Evolutionary conservation across 2,888 invertebrate species (phyloP).

Genomic region (Julus scandinavius): DNA sequence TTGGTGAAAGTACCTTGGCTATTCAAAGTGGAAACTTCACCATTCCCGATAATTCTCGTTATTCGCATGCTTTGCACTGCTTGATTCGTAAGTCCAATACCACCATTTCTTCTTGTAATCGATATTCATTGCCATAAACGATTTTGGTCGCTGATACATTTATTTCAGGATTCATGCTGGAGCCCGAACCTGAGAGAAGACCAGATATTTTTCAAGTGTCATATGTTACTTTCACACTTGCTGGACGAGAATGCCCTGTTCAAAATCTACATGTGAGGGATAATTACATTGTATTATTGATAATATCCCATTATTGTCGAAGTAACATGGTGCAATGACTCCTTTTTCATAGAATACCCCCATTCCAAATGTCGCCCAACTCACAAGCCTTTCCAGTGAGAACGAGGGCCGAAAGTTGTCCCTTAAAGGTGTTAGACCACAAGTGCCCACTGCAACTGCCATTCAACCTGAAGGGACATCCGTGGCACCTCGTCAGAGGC

Average conservation of each 20-base stretch:
- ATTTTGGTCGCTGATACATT: not conserved
- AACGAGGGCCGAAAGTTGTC: conserved; percentile 72
- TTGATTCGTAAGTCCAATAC: conserved; percentile 74
- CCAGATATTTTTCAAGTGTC: conserved; percentile 90
- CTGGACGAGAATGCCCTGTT: conserved; percentile 80
- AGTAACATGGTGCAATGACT: not conserved
- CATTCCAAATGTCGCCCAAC: conserved; percentile 73
- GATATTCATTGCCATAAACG: not conserved
- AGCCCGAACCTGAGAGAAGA: conserved; percentile 81
- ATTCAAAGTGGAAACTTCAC: conserved; percentile 89
- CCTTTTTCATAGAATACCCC: conserved; percentile 73
- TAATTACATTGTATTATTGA: not conserved
- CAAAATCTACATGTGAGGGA: conserved; percentile 75
- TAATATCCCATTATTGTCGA: not conserved
- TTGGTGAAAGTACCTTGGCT: conserved; percentile 91
- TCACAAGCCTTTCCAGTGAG: conserved; percentile 76
- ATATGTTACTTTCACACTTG: conserved; percentile 76
- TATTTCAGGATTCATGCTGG: conserved; percentile 78
- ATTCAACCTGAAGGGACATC: conserved; percentile 70
- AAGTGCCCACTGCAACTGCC: conserved; percentile 63
- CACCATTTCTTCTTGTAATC: not conserved
- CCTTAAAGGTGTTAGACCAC: conserved; percentile 67
- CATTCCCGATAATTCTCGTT: conserved; percentile 83
- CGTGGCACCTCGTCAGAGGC: conserved; percentile 83
- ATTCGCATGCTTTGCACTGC: conserved; percentile 76